Evolutionary conservation across 2,113 vertebrate genomes (phyloP).

Genomic region (Mormyrus lacerda): DNA sequence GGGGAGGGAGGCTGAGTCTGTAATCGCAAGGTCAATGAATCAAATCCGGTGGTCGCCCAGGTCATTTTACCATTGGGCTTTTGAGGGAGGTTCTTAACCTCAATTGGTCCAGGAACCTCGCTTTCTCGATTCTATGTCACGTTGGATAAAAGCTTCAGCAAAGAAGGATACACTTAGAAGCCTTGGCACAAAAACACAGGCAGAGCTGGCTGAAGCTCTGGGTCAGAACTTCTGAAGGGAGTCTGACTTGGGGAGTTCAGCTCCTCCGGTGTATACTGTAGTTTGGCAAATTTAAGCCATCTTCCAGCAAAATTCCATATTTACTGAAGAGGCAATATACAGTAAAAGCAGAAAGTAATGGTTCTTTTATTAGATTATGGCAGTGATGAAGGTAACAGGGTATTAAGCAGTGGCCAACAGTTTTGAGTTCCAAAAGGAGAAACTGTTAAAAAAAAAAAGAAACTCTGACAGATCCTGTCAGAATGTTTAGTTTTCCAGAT

Average conservation of each 20-base stretch:
- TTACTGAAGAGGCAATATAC: not conserved
- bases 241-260: not conserved
- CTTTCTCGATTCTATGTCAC: not conserved
- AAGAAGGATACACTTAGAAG: not conserved
- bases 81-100: not conserved
- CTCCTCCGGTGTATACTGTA: not conserved
- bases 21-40: not conserved
- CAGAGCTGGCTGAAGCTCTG: not conserved
- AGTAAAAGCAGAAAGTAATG: not conserved
- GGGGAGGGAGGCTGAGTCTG: not conserved
- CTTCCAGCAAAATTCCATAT: not conserved
- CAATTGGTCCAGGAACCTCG: not conserved
- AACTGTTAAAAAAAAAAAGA: not conserved
- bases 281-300: not conserved
- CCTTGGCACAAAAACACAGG: not conserved
- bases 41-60: not conserved
- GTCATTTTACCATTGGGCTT: not conserved
- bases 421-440: not conserved
- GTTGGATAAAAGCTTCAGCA: not conserved
- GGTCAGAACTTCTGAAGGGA: not conserved
- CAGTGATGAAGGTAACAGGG: not conserved
- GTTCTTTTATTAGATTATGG: not conserved
- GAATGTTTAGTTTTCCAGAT: not conserved
- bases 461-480: not conserved
- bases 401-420: not conserved